Conservation (phyloP, 1,140 invertebrate genomes). For the Bicyclus anynana region DNA sequence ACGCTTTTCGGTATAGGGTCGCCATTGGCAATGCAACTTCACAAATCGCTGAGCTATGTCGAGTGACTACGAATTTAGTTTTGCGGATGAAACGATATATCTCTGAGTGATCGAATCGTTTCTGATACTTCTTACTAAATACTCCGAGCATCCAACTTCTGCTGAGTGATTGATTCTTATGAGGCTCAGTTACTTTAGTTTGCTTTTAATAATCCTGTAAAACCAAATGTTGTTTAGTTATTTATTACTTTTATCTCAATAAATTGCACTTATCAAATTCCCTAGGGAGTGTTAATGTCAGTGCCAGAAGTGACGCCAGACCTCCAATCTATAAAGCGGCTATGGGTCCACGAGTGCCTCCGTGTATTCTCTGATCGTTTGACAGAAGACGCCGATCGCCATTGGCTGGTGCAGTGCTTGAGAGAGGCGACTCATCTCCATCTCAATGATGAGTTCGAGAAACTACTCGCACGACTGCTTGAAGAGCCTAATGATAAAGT, state of each 20-base stretch:
- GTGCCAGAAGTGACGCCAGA: conserved; percentile 95
- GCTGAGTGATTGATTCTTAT: too few relatives aligned
- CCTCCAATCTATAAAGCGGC: conserved; percentile 90
- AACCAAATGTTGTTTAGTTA: neutral
- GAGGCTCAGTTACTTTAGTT: too few relatives aligned
- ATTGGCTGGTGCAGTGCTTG: conserved; percentile 86
- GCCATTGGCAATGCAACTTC: too few relatives aligned
- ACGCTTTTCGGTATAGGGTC: too few relatives aligned
- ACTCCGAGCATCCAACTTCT: too few relatives aligned
- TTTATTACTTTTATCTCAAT: too few relatives aligned
- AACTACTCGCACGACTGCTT: conserved; percentile 65
- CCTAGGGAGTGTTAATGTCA: conserved; percentile 92
- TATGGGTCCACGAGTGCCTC: conserved; percentile 97
- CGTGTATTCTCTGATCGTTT: conserved; percentile 96
- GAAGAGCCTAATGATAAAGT: conserved; percentile 46
- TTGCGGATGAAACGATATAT: too few relatives aligned
- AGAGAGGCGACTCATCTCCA: conserved; percentile 48
- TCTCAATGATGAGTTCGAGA: conserved; percentile 78
- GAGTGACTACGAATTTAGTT: too few relatives aligned
- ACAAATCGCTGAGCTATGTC: too few relatives aligned
- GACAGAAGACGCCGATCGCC: conserved; percentile 88
- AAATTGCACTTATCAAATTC: neutral
- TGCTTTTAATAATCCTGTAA: neutral
- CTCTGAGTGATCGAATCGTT: too few relatives aligned
- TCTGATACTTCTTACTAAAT: too few relatives aligned